Percentiles rank a stretch among this genome's conserved stretches.
These are phyloP conservation scores for Diachrysia chrysitis DNA, from an alignment of 2,888 invertebrate genomes.

Conservation along the genomic window DNA sequence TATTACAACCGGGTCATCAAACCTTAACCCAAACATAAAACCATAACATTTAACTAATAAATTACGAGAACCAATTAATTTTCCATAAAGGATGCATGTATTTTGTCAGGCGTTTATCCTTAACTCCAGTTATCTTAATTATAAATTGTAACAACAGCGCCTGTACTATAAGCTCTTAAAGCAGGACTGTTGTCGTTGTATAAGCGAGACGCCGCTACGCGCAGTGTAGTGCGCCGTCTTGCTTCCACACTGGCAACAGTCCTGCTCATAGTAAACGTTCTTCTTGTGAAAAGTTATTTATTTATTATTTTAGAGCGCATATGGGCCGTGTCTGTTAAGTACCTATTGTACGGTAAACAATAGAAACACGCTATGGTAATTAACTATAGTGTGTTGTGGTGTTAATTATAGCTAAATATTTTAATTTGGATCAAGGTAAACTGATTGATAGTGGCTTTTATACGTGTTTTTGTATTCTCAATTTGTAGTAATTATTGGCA, in stretches of 20 bases:
- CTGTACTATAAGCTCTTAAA: neutral
- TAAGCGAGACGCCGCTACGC: too few relatives aligned
- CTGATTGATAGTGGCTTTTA: neutral
- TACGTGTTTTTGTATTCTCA: neutral
- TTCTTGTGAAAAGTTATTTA: constrained; percentile 1
- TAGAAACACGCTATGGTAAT: constrained; percentile 6
- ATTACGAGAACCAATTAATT: neutral
- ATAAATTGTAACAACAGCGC: neutral
- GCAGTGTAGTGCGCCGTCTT: too few relatives aligned
- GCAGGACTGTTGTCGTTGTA: neutral
- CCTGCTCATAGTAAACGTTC: neutral
- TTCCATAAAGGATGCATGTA: neutral
- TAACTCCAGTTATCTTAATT: neutral
- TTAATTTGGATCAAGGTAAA: constrained; percentile 6
- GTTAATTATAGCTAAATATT: constrained; percentile 3
- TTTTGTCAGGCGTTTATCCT: constrained; percentile 2
- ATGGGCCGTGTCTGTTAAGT: constrained; percentile 2
- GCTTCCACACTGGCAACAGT: too few relatives aligned
- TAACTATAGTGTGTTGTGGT: neutral
- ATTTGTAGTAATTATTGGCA: neutral
- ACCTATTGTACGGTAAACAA: neutral
- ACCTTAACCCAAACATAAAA: neutral
- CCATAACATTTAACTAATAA: neutral
- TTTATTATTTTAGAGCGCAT: neutral
- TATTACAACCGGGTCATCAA: neutral